Base-by-base conservation (phyloP, 2,113 vertebrate species). In the Melanerpes aurifrons region DNA sequence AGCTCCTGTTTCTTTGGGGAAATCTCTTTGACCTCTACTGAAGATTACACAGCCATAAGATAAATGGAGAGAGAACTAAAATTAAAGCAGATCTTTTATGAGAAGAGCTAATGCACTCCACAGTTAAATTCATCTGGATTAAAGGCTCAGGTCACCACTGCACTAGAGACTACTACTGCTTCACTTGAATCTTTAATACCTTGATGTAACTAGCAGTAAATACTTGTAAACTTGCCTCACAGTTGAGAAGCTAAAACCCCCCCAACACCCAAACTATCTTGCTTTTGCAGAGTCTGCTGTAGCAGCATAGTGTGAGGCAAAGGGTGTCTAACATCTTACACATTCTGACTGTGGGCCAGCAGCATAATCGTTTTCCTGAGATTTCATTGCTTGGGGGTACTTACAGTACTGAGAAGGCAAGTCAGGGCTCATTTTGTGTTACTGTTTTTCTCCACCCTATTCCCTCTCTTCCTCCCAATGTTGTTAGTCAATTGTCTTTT, bases 21-120 rank as follows among this genome's bases (percentile, higher is more conserved):
- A 95, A 96, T 89, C 74, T 96, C 82, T 97, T 96, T 97, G 97
- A 97, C 97, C 97, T 98, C 96, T 96, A 68, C 89, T 92, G 93
- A 96, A 93, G 94, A 97, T 97, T 96, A 95, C 72, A 94, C 82
- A 97, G 96, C 81, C 86, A 37, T 84, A 96, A 96, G 96, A 97
- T 95, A 97, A 97, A 96, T 92, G 94, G 93, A 97, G 91, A 91
- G 80, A 82, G 92, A 96, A 95, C 93, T 96, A 87, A 97, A 98
- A 97, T 97, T 95, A 97, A 97, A 97, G 95, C 92, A 89, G 71
- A 90, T 95, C 90, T 96, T 96, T 94, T 76, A 88, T 78, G 86
- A 94, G 95, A 92, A 84, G 87, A 82, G 87, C 92, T 93, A 96
- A 96, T 95, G 76, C 82, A 94, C 45, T 95, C 82, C 87, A 68